Evolutionary conservation across 2,888 invertebrate genomes (phyloP).

Genomic region (Apamea epomidion): DNA sequence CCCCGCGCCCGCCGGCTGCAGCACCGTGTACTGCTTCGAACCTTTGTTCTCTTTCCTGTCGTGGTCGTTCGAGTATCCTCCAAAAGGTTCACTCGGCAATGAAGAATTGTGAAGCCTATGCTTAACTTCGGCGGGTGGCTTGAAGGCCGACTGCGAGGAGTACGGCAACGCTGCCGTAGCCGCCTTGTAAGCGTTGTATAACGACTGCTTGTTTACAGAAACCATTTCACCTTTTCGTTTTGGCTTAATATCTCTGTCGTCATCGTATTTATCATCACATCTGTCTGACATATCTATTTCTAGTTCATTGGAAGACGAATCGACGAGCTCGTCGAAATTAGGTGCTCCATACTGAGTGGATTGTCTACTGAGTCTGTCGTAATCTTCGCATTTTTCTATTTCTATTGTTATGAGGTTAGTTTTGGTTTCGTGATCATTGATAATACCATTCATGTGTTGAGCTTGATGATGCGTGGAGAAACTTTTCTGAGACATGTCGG

Average conservation of each 20-base stretch:
- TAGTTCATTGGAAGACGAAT: slow-evolving; percentile 94
- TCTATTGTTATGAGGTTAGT: slow-evolving; percentile 74
- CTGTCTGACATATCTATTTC: slow-evolving; percentile 95
- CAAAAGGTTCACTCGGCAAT: slow-evolving; percentile 93
- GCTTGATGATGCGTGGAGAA: slow-evolving; percentile 88
- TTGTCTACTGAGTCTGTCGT: slow-evolving; percentile 87
- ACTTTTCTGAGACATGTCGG: slow-evolving; percentile 92
- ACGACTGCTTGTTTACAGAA: slow-evolving; percentile 88
- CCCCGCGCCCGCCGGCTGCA: slow-evolving; percentile 95
- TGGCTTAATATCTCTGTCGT: slow-evolving; percentile 87
- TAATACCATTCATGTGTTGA: slow-evolving; percentile 75
- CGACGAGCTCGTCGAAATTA: slow-evolving; percentile 94
- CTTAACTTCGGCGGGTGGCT: slow-evolving; percentile 93
- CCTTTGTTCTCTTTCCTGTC: slow-evolving; percentile 85
- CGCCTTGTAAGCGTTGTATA: slow-evolving; percentile 89
- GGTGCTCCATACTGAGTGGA: slow-evolving; percentile 92
- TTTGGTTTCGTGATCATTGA: slow-evolving; percentile 75
- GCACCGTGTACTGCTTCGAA: slow-evolving; percentile 96
- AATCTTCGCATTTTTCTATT: slow-evolving; percentile 83
- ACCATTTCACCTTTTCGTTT: slow-evolving; percentile 89
- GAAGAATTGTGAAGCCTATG: slow-evolving; percentile 83
- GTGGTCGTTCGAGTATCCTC: slow-evolving; percentile 92
- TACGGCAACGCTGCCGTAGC: slow-evolving; percentile 91
- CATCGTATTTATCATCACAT: slow-evolving; percentile 92
- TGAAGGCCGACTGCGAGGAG: slow-evolving; percentile 94